A percentile compares a stretch with the other conserved stretches of the same genome.
phyloP scores from a whole-genome alignment of 64 coral and sea anemone species.

The Montipora capricornis region DNA sequence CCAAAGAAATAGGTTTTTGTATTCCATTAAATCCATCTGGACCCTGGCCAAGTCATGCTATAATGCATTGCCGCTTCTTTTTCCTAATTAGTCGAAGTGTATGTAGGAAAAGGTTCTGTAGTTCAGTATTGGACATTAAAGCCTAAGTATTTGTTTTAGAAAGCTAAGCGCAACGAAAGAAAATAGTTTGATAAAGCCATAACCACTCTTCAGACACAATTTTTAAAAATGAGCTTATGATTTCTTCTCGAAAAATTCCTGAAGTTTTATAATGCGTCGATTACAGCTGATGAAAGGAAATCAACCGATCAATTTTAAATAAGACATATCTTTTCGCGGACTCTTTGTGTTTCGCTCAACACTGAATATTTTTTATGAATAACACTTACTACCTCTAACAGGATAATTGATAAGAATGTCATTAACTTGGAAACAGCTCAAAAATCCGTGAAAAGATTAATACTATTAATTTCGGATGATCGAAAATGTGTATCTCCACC shows the following conservation, averaged over 20 bases:
- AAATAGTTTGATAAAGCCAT: background rate
- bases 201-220: background rate
- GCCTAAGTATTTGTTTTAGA: background rate
- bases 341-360: background rate
- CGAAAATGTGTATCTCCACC: background rate
- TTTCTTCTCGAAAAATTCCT: background rate
- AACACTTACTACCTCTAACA: background rate
- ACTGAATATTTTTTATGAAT: background rate
- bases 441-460: background rate
- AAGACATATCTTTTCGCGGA: background rate
- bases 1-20: background rate
- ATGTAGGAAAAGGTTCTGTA: background rate
- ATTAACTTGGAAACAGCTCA: conserved; percentile 10
- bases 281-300: background rate
- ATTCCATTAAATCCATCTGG: background rate
- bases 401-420: background rate
- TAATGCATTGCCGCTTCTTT: background rate
- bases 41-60: background rate
- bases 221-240: background rate
- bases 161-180: background rate
- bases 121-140: background rate
- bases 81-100: background rate
- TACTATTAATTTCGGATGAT: background rate
- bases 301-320: background rate
- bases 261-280: background rate